Evolutionary conservation across 2,888 invertebrate species (phyloP).

Genomic region (Cryptocephalus primarius): DNA sequence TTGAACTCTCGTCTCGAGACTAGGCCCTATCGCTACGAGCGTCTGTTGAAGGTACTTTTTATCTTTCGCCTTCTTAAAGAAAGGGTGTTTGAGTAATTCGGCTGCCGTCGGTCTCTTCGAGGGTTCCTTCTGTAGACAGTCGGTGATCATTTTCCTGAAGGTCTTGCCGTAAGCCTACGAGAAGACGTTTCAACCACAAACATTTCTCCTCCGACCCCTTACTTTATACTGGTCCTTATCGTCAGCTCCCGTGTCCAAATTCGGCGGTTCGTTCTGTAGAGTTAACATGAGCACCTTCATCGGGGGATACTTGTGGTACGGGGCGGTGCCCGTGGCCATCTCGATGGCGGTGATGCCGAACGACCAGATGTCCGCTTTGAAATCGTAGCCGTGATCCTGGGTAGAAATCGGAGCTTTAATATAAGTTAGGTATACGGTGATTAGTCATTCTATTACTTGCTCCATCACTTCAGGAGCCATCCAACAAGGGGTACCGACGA

Average conservation of each 20-base stretch:
- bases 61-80: slow-evolving; percentile 96
- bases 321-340: slow-evolving; percentile 96
- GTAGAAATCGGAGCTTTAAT: neutral
- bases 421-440: neutral
- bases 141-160: slow-evolving; percentile 91
- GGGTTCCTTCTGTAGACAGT: slow-evolving; percentile 94
- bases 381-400: slow-evolving; percentile 93
- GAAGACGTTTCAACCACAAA: neutral
- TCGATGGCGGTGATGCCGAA: slow-evolving; percentile 97
- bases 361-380: slow-evolving; percentile 92
- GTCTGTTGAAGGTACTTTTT: slow-evolving; percentile 80
- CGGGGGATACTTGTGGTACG: slow-evolving; percentile 97
- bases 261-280: slow-evolving; percentile 95
- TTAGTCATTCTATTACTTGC: slow-evolving; percentile 48
- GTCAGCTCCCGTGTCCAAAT: slow-evolving; percentile 86
- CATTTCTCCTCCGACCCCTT: slow-evolving; percentile 2
- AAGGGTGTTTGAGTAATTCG: slow-evolving; percentile 91
- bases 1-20: slow-evolving; percentile 80
- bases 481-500: slow-evolving; percentile 99
- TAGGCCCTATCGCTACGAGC: slow-evolving; percentile 74
- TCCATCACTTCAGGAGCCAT: slow-evolving; percentile 99
- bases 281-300: slow-evolving; percentile 99
- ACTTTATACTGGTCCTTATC: slow-evolving; percentile 94
- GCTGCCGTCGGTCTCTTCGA: slow-evolving; percentile 89
- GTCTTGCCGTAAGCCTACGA: slow-evolving; percentile 80